These are phyloP conservation scores for Ia io DNA, from an alignment of 2,113 vertebrate genomes.

Conservation along the genomic window DNA sequence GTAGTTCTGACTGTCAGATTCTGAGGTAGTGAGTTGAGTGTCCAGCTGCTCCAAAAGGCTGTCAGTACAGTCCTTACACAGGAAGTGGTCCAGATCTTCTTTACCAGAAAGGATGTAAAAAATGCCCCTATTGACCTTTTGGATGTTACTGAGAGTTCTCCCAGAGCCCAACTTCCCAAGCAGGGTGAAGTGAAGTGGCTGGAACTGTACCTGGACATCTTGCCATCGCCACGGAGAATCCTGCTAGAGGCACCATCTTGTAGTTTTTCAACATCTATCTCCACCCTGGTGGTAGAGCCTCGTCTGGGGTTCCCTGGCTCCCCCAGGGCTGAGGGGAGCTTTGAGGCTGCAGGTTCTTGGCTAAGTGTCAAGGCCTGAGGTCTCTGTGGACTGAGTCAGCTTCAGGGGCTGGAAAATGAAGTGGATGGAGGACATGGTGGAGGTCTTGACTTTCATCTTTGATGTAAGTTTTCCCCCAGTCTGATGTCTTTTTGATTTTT, in stretches of 20 bases:
- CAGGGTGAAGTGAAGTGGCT: conserved; percentile 93
- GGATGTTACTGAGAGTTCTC: conserved; percentile 90
- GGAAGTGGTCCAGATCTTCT: conserved; percentile 90
- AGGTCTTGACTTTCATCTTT: no score
- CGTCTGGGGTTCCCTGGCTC: conserved; percentile 82
- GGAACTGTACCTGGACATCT: conserved; percentile 88
- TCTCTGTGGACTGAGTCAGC: conserved; percentile 86
- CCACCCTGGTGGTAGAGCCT: conserved; percentile 79
- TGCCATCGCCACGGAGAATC: conserved; percentile 78
- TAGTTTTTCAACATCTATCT: conserved; percentile 79
- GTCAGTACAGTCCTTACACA: conserved; percentile 95
- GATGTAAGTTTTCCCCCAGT: background rate
- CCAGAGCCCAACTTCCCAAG: conserved; percentile 89
- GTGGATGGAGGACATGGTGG: conserved; percentile 36
- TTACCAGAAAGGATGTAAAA: conserved; percentile 94
- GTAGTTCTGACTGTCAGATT: conserved; percentile 93
- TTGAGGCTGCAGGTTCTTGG: conserved; percentile 87
- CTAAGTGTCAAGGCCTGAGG: conserved; percentile 87
- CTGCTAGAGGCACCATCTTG: conserved; percentile 86
- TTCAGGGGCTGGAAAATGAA: conserved; percentile 95
- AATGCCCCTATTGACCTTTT: conserved; percentile 83
- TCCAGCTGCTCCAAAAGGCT: conserved; percentile 92
- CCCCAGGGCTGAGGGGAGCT: conserved; percentile 79
- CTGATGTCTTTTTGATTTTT: background rate
- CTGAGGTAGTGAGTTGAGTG: conserved; percentile 81